phyloP scores from a whole-genome alignment of 2,797 vertebrate species.

The Myotis daubentonii region DNA sequence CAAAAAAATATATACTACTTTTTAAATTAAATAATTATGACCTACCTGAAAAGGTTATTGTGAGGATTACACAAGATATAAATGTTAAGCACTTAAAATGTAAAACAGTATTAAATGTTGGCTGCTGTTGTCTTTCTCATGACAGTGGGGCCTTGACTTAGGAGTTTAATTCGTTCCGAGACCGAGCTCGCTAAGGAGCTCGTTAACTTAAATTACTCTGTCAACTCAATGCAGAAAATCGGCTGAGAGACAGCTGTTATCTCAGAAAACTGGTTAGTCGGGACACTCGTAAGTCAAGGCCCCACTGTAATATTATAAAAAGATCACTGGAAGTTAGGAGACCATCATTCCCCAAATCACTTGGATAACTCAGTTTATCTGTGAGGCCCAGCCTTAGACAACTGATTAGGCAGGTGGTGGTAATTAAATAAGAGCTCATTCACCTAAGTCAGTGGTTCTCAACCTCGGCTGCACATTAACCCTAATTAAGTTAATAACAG shows the following conservation, averaged over 20 bases:
- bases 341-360: background rate
- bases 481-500: too few relatives aligned
- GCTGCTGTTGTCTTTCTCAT: background rate
- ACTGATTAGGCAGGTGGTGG: background rate
- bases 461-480: too few relatives aligned
- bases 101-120: background rate
- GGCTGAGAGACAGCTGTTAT: too few relatives aligned
- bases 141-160: too few relatives aligned
- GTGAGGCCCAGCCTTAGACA: background rate
- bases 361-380: background rate
- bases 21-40: background rate
- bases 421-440: background rate
- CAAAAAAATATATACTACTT: background rate
- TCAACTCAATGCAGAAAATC: too few relatives aligned
- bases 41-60: background rate
- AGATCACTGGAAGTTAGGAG: background rate
- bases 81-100: background rate
- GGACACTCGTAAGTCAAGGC: too few relatives aligned
- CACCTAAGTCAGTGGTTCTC: background rate
- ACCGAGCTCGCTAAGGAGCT: too few relatives aligned
- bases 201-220: too few relatives aligned
- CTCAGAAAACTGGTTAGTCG: too few relatives aligned
- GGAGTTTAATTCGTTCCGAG: too few relatives aligned
- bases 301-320: background rate
- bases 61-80: background rate